Evolutionary conservation across 2,888 invertebrate species (phyloP).

Genomic region (Pterobdella sp.): DNA sequence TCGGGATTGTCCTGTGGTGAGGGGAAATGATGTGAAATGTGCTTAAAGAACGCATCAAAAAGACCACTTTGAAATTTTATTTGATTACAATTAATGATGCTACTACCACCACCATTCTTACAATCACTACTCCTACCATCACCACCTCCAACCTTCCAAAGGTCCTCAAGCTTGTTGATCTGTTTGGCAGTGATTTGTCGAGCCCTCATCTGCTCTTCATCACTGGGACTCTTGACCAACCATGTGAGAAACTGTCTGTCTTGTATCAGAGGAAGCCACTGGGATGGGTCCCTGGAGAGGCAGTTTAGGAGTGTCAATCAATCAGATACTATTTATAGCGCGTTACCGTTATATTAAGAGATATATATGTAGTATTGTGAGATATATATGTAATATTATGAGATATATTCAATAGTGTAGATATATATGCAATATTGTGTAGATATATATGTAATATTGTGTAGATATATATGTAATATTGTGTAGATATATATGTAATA

Average conservation of each 20-base stretch:
- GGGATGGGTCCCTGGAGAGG: conserved; percentile 69
- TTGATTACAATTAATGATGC: neutral
- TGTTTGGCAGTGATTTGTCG: conserved; percentile 94
- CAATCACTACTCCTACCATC: neutral
- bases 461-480: neutral
- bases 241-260: conserved; percentile 92
- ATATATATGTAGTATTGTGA: neutral
- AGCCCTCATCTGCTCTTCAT: conserved; percentile 88
- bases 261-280: conserved; percentile 94
- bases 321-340: neutral
- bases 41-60: neutral
- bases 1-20: conserved; percentile 73
- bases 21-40: neutral
- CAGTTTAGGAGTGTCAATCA: neutral
- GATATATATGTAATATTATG: neutral
- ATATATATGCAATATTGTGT: neutral
- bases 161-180: conserved; percentile 91
- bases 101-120: neutral
- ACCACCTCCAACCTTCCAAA: conserved; percentile 67
- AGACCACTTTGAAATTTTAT: neutral
- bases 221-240: conserved; percentile 82
- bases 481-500: neutral
- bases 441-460: neutral
- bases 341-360: too few relatives aligned
- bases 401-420: neutral